A percentile compares a stretch with the other conserved stretches of the same genome.
Conservation (phyloP, 1,140 invertebrate genomes). For the Geopemphigus sp. region DNA sequence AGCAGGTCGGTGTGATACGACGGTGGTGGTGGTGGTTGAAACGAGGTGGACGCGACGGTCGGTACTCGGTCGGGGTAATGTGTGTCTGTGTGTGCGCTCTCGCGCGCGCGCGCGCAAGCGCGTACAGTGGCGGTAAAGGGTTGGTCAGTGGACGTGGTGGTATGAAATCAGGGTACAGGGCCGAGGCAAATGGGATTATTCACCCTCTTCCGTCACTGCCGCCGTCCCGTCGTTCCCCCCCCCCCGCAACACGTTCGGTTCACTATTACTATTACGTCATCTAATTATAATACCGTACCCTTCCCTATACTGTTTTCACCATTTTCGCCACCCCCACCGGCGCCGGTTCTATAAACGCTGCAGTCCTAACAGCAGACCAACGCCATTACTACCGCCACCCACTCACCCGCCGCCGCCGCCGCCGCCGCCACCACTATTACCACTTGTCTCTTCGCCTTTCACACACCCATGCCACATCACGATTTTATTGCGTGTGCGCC, state of each 20-base stretch:
- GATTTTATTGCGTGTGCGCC: constrained; percentile 25
- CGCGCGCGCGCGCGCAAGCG: neutral
- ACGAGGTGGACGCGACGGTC: constrained; percentile 5
- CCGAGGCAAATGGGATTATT: constrained; percentile 35
- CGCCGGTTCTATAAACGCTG: constrained; percentile 37
- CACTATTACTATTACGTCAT: constrained; percentile 44
- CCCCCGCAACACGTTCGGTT: neutral
- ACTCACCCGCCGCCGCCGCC: neutral
- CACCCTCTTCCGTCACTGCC: neutral
- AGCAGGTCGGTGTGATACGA: constrained; percentile 2
- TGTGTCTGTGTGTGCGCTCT: too few species aligned
- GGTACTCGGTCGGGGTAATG: neutral
- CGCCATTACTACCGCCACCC: constrained; percentile 22
- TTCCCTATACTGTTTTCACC: constrained; percentile 34
- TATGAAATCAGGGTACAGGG: constrained; percentile 36
- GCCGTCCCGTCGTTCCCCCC: neutral
- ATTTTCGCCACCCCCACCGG: constrained; percentile 17
- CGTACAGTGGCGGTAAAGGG: constrained; percentile 27
- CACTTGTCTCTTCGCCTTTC: constrained; percentile 26
- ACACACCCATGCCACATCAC: neutral
- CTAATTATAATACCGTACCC: constrained; percentile 41
- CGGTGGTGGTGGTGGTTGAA: neutral
- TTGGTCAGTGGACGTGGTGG: constrained; percentile 31
- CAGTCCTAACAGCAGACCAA: constrained; percentile 31
- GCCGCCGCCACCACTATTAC: constrained; percentile 8